A percentile compares a stretch with the other conserved stretches of the same genome.
Evolutionary conservation across 1,140 invertebrate species (phyloP).

Genomic region (Asobara japonica): DNA sequence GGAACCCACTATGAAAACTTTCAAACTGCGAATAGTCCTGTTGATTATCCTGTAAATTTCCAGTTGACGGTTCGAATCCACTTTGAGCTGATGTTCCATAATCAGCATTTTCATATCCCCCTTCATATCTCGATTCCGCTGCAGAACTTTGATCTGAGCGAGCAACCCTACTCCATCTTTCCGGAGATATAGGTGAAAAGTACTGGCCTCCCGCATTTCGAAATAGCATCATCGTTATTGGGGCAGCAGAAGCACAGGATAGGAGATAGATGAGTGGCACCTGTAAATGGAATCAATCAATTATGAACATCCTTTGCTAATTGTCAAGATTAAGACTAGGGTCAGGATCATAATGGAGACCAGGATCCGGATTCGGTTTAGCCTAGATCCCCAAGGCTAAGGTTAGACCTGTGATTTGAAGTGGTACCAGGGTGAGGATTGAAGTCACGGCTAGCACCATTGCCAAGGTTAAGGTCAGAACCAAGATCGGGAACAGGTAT

Average conservation of each 20-base stretch:
- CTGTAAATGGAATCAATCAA: not conserved
- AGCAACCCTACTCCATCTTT: conserved; percentile 40
- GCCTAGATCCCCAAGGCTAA: too few relatives aligned
- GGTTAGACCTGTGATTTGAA: too few relatives aligned
- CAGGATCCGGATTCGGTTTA: too few relatives aligned
- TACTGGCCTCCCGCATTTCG: conserved; percentile 44
- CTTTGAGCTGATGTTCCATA: conserved; percentile 28
- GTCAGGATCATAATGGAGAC: too few relatives aligned
- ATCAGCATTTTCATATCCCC: conserved; percentile 27
- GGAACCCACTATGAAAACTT: conserved; percentile 21
- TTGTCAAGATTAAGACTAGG: not conserved
- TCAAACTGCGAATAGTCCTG: conserved; percentile 39
- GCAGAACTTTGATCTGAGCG: conserved; percentile 50
- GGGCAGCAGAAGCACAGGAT: conserved; percentile 46
- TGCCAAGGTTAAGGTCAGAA: too few relatives aligned
- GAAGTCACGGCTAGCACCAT: too few relatives aligned
- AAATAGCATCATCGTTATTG: conserved; percentile 46
- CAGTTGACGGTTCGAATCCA: conserved; percentile 36
- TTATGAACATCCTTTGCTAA: too few relatives aligned
- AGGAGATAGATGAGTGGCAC: not conserved
- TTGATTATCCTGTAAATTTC: conserved; percentile 39
- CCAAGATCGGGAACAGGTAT: too few relatives aligned
- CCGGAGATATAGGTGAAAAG: conserved; percentile 41
- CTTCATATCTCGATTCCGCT: conserved; percentile 6
- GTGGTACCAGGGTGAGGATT: too few relatives aligned